These are phyloP conservation scores for Montipora capricornis DNA, from an alignment of 64 coral and sea anemone genomes.

Conservation along the genomic window DNA sequence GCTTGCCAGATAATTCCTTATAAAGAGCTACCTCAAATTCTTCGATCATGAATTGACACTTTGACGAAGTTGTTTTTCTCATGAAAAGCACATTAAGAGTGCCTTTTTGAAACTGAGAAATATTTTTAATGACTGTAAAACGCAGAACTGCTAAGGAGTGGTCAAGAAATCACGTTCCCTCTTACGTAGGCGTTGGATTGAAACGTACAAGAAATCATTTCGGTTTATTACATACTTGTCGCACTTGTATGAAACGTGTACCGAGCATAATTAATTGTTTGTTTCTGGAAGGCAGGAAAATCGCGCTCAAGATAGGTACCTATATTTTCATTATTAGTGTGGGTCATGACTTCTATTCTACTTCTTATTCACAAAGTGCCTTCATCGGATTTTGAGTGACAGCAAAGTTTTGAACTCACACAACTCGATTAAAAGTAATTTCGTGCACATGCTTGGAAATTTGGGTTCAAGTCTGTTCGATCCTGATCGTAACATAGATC, in stretches of 20 bases:
- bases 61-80: too few relatives aligned
- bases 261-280: slow-evolving; percentile 6
- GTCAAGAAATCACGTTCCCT: not conserved
- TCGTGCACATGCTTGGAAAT: too few relatives aligned
- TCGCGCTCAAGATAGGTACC: not conserved
- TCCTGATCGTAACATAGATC: too few relatives aligned
- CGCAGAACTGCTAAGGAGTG: not conserved
- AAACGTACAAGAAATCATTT: not conserved
- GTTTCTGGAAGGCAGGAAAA: not conserved
- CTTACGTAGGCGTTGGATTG: not conserved
- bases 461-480: too few relatives aligned
- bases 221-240: too few relatives aligned
- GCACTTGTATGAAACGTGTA: not conserved
- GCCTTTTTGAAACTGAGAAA: not conserved
- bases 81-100: not conserved
- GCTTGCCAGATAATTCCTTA: not conserved
- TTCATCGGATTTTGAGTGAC: too few relatives aligned
- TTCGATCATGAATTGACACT: not conserved
- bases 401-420: too few relatives aligned
- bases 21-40: not conserved
- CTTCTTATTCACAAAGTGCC: too few relatives aligned
- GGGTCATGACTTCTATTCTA: too few relatives aligned
- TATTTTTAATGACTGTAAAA: not conserved
- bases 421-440: too few relatives aligned
- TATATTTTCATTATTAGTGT: not conserved